Conservation (phyloP, 2,888 invertebrate genomes). For the Heliothis peltigera region DNA sequence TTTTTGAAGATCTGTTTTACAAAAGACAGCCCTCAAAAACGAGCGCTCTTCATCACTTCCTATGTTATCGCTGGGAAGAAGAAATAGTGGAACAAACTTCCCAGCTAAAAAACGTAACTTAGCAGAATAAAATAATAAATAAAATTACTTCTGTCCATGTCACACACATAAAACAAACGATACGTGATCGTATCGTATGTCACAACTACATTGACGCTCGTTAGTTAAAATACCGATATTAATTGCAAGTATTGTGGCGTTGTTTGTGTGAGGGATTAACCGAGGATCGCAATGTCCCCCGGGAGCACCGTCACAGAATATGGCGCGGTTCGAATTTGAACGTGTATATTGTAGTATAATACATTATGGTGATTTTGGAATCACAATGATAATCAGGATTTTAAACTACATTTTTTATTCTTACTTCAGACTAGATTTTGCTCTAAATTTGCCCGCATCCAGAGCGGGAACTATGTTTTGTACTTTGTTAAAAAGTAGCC, state of each 20-base stretch:
- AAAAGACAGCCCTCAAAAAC: too few relatives aligned
- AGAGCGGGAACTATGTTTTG: too few relatives aligned
- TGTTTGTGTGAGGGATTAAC: conserved; percentile 56
- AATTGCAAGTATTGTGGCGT: conserved; percentile 59
- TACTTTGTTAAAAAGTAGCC: too few relatives aligned
- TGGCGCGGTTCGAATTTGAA: conserved; percentile 1
- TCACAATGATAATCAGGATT: neutral
- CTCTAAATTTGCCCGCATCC: too few relatives aligned
- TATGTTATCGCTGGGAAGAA: too few relatives aligned
- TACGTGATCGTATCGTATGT: conserved; percentile 3
- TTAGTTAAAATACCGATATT: conserved; percentile 66
- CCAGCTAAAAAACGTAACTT: too few relatives aligned
- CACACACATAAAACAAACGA: neutral
- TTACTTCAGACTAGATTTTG: too few relatives aligned
- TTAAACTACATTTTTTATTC: neutral
- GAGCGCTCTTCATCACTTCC: too few relatives aligned
- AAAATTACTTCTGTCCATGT: too few relatives aligned
- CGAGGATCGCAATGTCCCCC: conserved; percentile 40
- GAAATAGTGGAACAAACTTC: too few relatives aligned
- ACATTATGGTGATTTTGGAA: neutral
- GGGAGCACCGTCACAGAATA: conserved; percentile 34
- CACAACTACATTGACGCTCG: conserved; percentile 41
- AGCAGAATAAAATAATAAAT: too few relatives aligned
- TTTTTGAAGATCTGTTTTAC: too few relatives aligned
- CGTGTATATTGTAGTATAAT: neutral